Conservation (phyloP, 2,797 vertebrate species). For the Oreortyx pictus region DNA sequence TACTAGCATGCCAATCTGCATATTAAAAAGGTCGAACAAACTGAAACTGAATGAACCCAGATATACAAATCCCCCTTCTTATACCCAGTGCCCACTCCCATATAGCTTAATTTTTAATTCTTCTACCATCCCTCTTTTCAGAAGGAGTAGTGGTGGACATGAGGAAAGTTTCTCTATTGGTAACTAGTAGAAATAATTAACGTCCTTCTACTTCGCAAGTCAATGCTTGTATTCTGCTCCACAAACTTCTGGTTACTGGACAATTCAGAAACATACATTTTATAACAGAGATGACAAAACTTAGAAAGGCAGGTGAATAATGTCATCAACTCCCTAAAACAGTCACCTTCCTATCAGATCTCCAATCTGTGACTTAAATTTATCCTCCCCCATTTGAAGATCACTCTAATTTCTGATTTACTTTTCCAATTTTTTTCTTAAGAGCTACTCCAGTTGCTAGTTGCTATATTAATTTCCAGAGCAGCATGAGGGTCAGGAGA, state of each 20-base stretch:
- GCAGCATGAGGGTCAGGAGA: not conserved
- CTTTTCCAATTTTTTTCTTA: not conserved
- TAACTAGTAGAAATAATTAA: not conserved
- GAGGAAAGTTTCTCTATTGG: not conserved
- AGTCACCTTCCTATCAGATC: not conserved
- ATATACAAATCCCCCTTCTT: not conserved
- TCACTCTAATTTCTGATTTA: not conserved
- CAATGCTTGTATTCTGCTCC: not conserved
- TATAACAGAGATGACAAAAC: not conserved
- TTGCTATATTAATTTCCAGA: not conserved
- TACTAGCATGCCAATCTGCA: not conserved
- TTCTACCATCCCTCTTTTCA: too few relatives aligned
- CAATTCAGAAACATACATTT: not conserved
- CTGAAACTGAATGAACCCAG: not conserved
- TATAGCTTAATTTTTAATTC: not conserved
- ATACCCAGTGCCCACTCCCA: too few relatives aligned
- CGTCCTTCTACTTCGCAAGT: not conserved
- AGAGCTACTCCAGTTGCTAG: not conserved
- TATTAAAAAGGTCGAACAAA: not conserved
- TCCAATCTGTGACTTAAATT: not conserved
- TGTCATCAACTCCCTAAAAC: accelerated
- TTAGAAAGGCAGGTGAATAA: not conserved
- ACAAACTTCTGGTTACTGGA: not conserved
- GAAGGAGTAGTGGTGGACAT: not conserved
- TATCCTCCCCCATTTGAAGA: not conserved